phyloP scores from a whole-genome alignment of 2,797 vertebrate genomes.

The Poeciliopsis infans region DNA sequence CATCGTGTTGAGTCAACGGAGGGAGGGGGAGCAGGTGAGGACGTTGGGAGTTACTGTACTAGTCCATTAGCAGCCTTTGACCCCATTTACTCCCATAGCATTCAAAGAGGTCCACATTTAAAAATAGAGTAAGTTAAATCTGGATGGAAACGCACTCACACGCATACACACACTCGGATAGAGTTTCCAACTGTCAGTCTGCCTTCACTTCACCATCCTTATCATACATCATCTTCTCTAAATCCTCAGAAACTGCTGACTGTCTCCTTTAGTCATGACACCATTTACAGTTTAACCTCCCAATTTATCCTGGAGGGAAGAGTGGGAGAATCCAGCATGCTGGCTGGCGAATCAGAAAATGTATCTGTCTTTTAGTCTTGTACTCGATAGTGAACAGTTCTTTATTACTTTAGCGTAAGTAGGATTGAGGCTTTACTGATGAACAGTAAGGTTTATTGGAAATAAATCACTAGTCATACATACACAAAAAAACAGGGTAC shows the following conservation, averaged over 20 bases:
- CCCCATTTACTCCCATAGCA: conserved; percentile 26
- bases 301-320: conserved; percentile 29
- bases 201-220: conserved; percentile 10
- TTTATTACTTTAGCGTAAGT: not conserved
- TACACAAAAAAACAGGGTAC: too few relatives aligned
- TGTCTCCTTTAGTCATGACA: conserved; percentile 46
- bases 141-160: not conserved
- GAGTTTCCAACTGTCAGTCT: not conserved
- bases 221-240: not conserved
- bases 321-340: conserved; percentile 20
- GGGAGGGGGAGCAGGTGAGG: conserved; percentile 8
- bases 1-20: conserved; percentile 9
- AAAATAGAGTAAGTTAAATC: conserved; percentile 1
- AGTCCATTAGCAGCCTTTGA: conserved; percentile 67
- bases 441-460: too few relatives aligned
- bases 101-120: conserved; percentile 30
- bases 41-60: conserved; percentile 29
- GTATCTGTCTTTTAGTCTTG: conserved; percentile 14
- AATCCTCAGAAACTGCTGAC: conserved; percentile 48
- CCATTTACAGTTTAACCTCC: conserved; percentile 45
- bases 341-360: not conserved
- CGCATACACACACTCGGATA: not conserved
- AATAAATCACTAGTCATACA: too few relatives aligned
- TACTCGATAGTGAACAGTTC: conserved; percentile 12
- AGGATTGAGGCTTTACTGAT: too few relatives aligned